Evolutionary conservation across 37 sponge, comb jelly and placozoan species (phyloP).

Genomic region (Cladorhizidae sp.): DNA sequence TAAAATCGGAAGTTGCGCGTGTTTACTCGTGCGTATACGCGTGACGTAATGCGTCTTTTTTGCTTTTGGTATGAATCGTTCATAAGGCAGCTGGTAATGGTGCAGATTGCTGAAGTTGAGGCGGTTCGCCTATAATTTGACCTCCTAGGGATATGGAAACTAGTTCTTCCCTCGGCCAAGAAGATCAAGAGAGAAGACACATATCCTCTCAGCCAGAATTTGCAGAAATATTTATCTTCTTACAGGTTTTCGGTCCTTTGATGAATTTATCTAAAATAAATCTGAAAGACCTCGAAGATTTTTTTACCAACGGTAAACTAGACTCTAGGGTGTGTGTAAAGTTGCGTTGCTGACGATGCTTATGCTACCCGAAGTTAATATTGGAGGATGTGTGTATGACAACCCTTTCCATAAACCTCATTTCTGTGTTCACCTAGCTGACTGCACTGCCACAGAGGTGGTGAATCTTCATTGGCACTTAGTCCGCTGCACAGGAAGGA

Average conservation of each 20-base stretch:
- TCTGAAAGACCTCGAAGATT: slow-evolving; percentile 44
- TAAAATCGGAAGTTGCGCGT: no score
- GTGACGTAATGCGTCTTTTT: no score
- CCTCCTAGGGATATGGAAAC: neutral
- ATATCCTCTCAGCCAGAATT: slow-evolving; percentile 47
- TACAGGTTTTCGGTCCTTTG: slow-evolving; percentile 30
- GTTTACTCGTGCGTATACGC: no score
- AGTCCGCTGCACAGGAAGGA: slow-evolving; percentile 12
- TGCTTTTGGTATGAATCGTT: no score
- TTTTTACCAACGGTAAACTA: no score
- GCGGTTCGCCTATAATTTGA: no score
- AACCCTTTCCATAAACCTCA: neutral
- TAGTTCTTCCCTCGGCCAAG: neutral
- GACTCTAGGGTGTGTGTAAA: no score
- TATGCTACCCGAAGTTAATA: no score
- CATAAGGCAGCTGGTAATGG: no score
- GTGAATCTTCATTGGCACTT: slow-evolving; percentile 43
- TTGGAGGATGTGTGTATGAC: neutral
- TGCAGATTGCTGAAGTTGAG: no score
- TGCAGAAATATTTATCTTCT: slow-evolving; percentile 51
- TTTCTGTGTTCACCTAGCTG: neutral
- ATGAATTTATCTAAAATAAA: slow-evolving; percentile 33
- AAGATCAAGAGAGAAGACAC: neutral
- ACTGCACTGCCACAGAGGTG: neutral
- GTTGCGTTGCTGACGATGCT: no score